These are phyloP conservation scores for Amphiprion clarkii DNA, from an alignment of 2,797 vertebrate species.

Conservation along the genomic window DNA sequence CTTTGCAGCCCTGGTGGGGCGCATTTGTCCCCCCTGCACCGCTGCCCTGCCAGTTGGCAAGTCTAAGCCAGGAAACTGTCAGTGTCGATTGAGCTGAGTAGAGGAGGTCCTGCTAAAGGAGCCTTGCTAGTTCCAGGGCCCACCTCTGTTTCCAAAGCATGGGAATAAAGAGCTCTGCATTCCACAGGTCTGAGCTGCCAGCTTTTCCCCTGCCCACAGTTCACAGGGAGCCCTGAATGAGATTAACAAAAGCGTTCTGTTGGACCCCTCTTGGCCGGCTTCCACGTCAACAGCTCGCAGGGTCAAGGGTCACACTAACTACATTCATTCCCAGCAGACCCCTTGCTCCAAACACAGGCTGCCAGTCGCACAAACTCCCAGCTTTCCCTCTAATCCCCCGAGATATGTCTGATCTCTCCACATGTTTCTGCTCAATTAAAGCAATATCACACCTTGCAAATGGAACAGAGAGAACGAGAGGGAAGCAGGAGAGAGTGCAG, in stretches of 20 bases:
- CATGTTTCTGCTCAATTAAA: conserved; percentile 99
- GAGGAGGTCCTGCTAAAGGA: conserved; percentile 91
- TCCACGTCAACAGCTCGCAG: conserved; percentile 98
- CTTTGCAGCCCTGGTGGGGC: conserved; percentile 77
- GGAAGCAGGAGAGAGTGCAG: conserved; percentile 84
- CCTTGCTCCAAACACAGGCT: conserved; percentile 94
- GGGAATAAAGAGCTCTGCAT: conserved; percentile 91
- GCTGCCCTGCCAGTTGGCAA: conserved; percentile 95
- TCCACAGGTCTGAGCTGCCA: conserved; percentile 96
- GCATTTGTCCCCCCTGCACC: conserved; percentile 87
- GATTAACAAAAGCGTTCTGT: conserved; percentile 99
- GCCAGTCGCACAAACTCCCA: conserved; percentile 96
- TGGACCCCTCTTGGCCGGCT: conserved; percentile 96
- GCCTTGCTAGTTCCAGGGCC: conserved; percentile 91
- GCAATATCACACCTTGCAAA: conserved; percentile 98
- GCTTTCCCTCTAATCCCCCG: conserved; percentile 96
- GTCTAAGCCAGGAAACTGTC: conserved; percentile 96
- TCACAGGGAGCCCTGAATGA: conserved; percentile 98
- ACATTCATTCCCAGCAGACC: conserved; percentile 99
- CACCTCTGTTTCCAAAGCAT: conserved; percentile 96
- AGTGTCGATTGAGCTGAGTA: conserved; percentile 94
- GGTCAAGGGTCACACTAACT: conserved; percentile 99
- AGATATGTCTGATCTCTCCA: conserved; percentile 99
- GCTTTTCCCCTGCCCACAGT: conserved; percentile 89
- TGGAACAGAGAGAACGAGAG: conserved; percentile 83